Percentiles rank a stretch among this genome's conserved stretches.
Conservation (phyloP, 1,140 invertebrate genomes). For the Drosophila burlai region DNA sequence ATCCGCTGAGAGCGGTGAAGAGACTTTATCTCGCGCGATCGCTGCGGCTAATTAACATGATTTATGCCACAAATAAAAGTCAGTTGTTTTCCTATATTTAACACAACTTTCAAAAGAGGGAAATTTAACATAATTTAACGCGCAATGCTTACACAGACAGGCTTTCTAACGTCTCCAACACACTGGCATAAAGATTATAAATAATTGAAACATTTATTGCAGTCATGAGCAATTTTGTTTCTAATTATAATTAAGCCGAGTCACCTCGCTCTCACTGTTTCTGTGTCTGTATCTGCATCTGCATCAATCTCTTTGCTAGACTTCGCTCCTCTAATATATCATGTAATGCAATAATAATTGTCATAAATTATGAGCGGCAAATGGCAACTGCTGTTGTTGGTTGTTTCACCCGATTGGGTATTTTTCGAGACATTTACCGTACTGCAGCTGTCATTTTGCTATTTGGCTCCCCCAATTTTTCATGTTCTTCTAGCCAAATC, state of each 20-base stretch:
- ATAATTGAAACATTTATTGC: slow-evolving; percentile 83
- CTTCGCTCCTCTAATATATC: slow-evolving; percentile 22
- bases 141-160: slow-evolving; percentile 42
- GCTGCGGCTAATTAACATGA: slow-evolving; percentile 66
- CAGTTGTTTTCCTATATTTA: slow-evolving; percentile 38
- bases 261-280: slow-evolving; percentile 27
- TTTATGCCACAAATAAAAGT: slow-evolving; percentile 59
- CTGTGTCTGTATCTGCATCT: neutral
- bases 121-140: slow-evolving; percentile 75
- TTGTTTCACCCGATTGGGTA: slow-evolving; percentile 11
- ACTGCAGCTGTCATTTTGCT: slow-evolving; percentile 58
- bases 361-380: slow-evolving; percentile 71
- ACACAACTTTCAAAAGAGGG: slow-evolving; percentile 56
- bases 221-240: slow-evolving; percentile 78
- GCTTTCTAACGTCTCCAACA: slow-evolving; percentile 39
- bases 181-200: slow-evolving; percentile 58
- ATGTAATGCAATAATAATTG: slow-evolving; percentile 63
- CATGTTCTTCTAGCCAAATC: slow-evolving; percentile 2
- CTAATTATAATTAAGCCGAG: slow-evolving; percentile 77
- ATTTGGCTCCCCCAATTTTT: slow-evolving; percentile 13
- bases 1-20: neutral
- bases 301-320: slow-evolving; percentile 9
- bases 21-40: slow-evolving; percentile 12
- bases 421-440: slow-evolving; percentile 41
- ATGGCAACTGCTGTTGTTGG: slow-evolving; percentile 40